Conservation (phyloP, 2,888 invertebrate species). For the Spisula solida region DNA sequence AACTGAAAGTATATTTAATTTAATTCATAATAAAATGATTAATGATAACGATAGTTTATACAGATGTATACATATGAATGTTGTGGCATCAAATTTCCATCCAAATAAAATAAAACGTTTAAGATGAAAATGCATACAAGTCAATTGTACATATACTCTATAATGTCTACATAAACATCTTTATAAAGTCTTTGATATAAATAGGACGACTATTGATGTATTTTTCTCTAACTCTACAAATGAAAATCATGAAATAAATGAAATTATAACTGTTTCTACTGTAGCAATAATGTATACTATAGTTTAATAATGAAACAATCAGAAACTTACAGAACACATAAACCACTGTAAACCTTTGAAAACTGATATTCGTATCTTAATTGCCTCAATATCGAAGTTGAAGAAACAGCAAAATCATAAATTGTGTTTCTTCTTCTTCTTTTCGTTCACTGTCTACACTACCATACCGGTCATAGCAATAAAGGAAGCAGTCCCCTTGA, state of each 20-base stretch:
- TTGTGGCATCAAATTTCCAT: background rate
- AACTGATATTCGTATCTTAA: too few relatives aligned
- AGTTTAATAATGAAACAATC: too few relatives aligned
- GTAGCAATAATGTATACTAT: background rate
- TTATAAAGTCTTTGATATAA: background rate
- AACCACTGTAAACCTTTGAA: too few relatives aligned
- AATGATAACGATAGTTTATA: conserved; percentile 18
- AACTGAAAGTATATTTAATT: conserved; percentile 16
- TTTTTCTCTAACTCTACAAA: background rate
- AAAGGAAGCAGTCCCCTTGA: too few relatives aligned
- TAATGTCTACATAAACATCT: background rate
- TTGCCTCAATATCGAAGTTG: too few relatives aligned
- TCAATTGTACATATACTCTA: background rate
- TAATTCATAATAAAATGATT: conserved; percentile 28
- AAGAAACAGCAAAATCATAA: too few relatives aligned
- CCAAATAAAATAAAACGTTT: background rate
- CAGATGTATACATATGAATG: background rate
- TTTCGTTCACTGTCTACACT: too few relatives aligned
- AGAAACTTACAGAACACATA: too few relatives aligned
- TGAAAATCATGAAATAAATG: background rate
- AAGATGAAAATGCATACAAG: background rate
- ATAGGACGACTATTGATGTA: background rate
- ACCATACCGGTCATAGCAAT: too few relatives aligned
- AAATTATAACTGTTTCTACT: background rate
- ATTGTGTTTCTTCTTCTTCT: too few relatives aligned